phyloP scores from a whole-genome alignment of 2,888 invertebrate species.

The Agonopterix arenella region DNA sequence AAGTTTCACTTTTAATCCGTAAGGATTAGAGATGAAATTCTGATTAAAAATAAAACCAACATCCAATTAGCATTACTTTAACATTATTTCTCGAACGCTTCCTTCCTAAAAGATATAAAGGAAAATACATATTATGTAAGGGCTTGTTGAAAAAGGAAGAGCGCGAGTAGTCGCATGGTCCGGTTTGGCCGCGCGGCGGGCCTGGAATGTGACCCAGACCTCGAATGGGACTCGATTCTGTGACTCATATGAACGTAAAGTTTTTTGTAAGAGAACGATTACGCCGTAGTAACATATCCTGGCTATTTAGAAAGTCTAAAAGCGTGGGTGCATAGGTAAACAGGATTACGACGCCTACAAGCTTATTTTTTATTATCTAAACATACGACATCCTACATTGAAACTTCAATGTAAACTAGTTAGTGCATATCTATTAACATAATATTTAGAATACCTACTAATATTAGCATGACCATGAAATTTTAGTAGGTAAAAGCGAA shows the following conservation, averaged over 20 bases:
- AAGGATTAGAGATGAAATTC: neutral
- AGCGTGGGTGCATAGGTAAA: constrained; percentile 59
- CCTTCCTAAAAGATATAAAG: neutral
- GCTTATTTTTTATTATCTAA: constrained; percentile 21
- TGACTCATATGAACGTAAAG: constrained; percentile 54
- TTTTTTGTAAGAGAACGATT: constrained; percentile 24
- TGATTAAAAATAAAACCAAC: neutral
- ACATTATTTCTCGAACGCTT: no score
- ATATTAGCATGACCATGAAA: no score
- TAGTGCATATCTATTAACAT: neutral
- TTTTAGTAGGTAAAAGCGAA: neutral
- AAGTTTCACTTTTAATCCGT: constrained; percentile 2
- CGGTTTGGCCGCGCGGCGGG: constrained; percentile 40
- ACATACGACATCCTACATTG: constrained; percentile 32
- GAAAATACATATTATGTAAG: constrained; percentile 35
- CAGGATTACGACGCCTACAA: constrained; percentile 50
- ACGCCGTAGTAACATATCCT: constrained; percentile 18
- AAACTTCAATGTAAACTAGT: constrained; percentile 14
- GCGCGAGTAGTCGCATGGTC: constrained; percentile 31
- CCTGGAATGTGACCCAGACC: constrained; percentile 73
- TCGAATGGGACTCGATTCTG: constrained; percentile 47
- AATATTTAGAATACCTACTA: neutral
- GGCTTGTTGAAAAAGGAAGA: constrained; percentile 23
- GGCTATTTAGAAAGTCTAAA: constrained; percentile 54
- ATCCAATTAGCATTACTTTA: no score